Conservation (phyloP, 2,113 vertebrate genomes). For the Xyliphius kryptos region DNA sequence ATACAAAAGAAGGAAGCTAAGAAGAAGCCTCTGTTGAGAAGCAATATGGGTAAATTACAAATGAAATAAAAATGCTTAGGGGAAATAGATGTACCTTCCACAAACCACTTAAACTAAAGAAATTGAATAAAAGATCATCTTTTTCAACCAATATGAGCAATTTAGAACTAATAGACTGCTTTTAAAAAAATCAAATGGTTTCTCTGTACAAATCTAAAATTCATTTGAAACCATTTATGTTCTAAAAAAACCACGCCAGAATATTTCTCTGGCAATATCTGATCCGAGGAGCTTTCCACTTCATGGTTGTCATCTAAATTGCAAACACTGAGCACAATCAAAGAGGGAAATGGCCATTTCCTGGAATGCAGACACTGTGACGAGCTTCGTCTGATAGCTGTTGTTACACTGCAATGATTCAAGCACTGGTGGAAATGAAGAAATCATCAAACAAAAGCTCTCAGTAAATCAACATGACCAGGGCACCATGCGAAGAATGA, state of each 20-base stretch:
- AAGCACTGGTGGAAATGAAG: constrained; percentile 43
- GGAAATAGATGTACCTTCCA: too few relatives aligned
- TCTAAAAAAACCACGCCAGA: too few relatives aligned
- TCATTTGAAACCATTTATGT: constrained; percentile 18
- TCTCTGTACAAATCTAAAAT: constrained; percentile 8
- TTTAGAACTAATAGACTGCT: constrained; percentile 2
- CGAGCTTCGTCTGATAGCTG: constrained; percentile 49
- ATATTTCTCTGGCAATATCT: constrained; percentile 20
- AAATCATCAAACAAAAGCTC: constrained; percentile 40
- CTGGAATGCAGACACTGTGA: constrained; percentile 45
- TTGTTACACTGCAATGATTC: constrained; percentile 50
- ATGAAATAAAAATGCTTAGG: too few relatives aligned
- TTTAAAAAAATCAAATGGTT: constrained; percentile 8
- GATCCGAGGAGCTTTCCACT: too few relatives aligned
- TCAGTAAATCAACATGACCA: constrained; percentile 36
- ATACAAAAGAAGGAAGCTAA: too few relatives aligned
- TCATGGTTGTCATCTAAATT: constrained; percentile 47
- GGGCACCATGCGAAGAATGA: too few relatives aligned
- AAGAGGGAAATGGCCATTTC: constrained; percentile 46
- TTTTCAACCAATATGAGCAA: not conserved
- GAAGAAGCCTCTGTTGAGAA: too few relatives aligned
- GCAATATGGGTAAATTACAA: too few relatives aligned
- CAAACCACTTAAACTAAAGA: not conserved
- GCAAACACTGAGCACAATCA: constrained; percentile 56
- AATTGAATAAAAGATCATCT: too few relatives aligned